Percentiles rank a stretch among this genome's conserved stretches.
These are phyloP conservation scores for Pantherophis guttatus DNA, from an alignment of 2,113 vertebrate genomes.

Conservation along the genomic window DNA sequence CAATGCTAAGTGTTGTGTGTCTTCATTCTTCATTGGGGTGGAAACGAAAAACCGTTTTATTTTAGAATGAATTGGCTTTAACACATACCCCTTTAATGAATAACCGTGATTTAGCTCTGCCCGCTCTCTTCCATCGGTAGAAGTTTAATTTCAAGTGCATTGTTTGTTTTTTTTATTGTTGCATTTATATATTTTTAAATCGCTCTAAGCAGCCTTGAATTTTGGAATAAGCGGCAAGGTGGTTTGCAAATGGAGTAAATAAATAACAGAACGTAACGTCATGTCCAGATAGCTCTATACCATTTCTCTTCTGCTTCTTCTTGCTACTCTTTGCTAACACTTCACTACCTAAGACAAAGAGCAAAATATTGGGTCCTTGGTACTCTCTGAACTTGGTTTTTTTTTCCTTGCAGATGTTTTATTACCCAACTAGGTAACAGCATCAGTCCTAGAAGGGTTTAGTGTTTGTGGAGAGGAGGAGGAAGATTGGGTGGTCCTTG, in stretches of 20 bases:
- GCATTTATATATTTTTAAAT: background rate
- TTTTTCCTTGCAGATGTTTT: no score
- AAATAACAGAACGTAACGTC: background rate
- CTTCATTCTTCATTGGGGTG: background rate
- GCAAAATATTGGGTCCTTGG: background rate
- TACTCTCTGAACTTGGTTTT: no score
- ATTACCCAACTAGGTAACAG: no score
- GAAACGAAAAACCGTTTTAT: background rate
- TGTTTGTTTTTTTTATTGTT: background rate
- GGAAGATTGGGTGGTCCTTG: no score
- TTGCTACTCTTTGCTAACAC: background rate
- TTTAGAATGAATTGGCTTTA: background rate
- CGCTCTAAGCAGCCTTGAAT: background rate
- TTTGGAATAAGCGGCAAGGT: background rate
- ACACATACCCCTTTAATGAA: background rate
- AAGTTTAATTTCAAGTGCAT: background rate
- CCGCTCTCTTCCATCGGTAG: background rate
- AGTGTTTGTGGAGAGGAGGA: no score
- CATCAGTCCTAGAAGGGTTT: no score
- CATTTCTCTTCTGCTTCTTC: background rate
- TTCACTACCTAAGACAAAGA: background rate
- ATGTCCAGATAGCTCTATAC: background rate
- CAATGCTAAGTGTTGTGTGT: background rate
- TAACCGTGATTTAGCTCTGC: background rate
- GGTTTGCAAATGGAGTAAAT: background rate